A percentile compares a stretch with the other conserved stretches of the same genome.
Conservation (phyloP, 1,140 invertebrate genomes). For the Sarcophaga bullata region DNA sequence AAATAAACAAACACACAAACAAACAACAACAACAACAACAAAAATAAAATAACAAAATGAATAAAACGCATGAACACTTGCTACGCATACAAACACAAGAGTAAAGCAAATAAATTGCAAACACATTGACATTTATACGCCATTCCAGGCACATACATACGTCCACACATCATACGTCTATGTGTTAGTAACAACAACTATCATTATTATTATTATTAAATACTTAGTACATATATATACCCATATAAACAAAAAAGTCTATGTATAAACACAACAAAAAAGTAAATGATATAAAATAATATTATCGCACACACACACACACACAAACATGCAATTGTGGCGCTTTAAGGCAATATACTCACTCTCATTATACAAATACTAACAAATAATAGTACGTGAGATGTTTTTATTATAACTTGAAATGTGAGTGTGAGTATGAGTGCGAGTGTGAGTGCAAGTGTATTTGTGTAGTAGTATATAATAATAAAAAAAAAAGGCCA, state of each 20-base stretch:
- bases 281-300: conserved; percentile 32
- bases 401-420: not conserved
- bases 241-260: conserved; percentile 33
- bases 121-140: not conserved
- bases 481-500: conserved; percentile 21
- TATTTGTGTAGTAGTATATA: not conserved
- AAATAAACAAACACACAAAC: too few species aligned
- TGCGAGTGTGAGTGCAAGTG: not conserved
- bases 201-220: not conserved
- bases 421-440: not conserved
- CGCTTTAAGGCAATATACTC: too few species aligned
- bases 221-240: not conserved
- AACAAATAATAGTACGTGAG: too few species aligned
- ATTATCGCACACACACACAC: not conserved
- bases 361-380: too few species aligned
- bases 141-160: not conserved
- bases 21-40: not conserved
- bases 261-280: conserved; percentile 39
- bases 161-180: too few species aligned
- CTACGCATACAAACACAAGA: not conserved
- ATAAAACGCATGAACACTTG: not conserved
- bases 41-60: not conserved
- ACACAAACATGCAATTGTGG: not conserved
- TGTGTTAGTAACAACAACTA: not conserved
- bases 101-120: not conserved